A percentile compares a stretch with the other conserved stretches of the same genome.
Evolutionary conservation across 1,140 invertebrate species (phyloP).

Genomic region (Antheraea mylitta): DNA sequence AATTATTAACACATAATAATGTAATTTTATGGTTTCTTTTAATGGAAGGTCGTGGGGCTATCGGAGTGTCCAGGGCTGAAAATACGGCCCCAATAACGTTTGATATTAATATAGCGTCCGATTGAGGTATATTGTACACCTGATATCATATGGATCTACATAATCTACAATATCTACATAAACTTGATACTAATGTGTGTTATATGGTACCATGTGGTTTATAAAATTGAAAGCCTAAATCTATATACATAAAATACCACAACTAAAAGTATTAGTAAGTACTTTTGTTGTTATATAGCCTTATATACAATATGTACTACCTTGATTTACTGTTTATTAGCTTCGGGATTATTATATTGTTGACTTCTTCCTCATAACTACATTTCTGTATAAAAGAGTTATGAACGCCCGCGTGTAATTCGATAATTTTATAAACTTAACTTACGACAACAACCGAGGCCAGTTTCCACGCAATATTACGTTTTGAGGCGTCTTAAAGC

Average conservation of each 20-base stretch:
- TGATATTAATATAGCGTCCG: slow-evolving; percentile 62
- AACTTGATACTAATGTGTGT: too few relatives aligned
- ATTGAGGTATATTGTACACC: slow-evolving; percentile 14
- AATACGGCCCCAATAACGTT: slow-evolving; percentile 63
- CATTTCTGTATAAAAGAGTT: neutral
- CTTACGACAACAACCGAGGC: neutral
- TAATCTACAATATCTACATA: neutral
- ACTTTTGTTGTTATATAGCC: too few relatives aligned
- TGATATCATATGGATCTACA: neutral
- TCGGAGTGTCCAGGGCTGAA: slow-evolving; percentile 52
- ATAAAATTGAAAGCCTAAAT: too few relatives aligned
- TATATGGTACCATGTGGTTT: too few relatives aligned
- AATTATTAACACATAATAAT: slow-evolving; percentile 78
- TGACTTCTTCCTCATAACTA: neutral
- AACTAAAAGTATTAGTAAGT: too few relatives aligned
- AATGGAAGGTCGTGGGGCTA: slow-evolving; percentile 63
- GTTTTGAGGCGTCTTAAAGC: neutral
- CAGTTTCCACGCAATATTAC: slow-evolving; percentile 8
- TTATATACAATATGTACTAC: too few relatives aligned
- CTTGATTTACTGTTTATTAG: too few relatives aligned
- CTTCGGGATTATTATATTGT: neutral
- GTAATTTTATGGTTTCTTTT: slow-evolving; percentile 74
- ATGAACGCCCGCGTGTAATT: neutral
- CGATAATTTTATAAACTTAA: neutral
- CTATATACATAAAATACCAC: too few relatives aligned